A percentile compares a stretch with the other conserved stretches of the same genome.
Conservation (phyloP, 2,113 vertebrate genomes). For the Centropus bengalensis region DNA sequence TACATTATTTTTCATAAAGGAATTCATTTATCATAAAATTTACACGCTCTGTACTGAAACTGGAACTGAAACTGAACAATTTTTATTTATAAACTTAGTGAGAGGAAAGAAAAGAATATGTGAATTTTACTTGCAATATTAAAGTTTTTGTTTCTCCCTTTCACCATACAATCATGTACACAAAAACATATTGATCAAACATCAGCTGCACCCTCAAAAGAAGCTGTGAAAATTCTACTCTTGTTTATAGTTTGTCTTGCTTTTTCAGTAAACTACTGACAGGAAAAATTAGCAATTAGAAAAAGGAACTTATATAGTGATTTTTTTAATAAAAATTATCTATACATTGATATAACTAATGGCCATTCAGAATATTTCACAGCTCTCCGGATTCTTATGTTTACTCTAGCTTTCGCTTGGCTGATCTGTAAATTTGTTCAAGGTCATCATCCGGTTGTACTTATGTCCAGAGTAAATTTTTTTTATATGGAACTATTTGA, state of each 20-base stretch:
- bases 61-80: background rate
- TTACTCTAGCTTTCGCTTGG: background rate
- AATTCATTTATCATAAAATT: background rate
- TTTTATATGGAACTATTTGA: background rate
- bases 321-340: background rate
- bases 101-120: background rate
- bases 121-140: background rate
- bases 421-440: background rate
- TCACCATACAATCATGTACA: background rate
- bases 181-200: background rate
- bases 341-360: background rate
- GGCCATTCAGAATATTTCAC: background rate
- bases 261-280: background rate
- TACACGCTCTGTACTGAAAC: background rate
- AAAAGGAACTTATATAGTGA: fast-evolving
- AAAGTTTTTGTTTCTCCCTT: background rate
- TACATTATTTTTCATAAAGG: background rate
- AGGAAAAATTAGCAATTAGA: background rate
- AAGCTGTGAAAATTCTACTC: background rate
- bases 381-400: background rate
- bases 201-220: background rate
- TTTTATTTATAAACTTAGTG: constrained; percentile 5
- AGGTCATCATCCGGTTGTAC: background rate
- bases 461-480: background rate
- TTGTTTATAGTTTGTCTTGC: background rate